Evolutionary conservation across 2,113 vertebrate genomes (phyloP).

Genomic region (Oenanthe melanoleuca): DNA sequence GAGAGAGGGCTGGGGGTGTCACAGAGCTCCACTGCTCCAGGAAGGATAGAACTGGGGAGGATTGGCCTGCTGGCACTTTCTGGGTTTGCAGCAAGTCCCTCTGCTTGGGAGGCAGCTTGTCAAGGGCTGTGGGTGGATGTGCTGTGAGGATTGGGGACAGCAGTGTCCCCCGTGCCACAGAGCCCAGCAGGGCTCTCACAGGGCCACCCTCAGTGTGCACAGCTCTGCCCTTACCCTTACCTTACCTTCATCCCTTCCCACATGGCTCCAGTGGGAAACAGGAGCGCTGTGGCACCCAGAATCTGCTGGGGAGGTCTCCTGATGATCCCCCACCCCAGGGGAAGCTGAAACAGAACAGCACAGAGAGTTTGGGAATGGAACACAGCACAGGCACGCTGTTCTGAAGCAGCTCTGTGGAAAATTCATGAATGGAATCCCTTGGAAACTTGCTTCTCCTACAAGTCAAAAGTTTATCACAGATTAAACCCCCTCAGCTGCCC

Average conservation of each 20-base stretch:
- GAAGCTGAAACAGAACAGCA: neutral
- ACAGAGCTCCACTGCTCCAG: neutral
- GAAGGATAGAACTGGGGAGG: neutral
- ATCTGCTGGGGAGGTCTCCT: neutral
- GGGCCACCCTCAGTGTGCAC: neutral
- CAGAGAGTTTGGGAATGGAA: neutral
- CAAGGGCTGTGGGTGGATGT: fast-evolving
- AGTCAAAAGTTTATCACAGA: neutral
- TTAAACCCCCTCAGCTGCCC: neutral
- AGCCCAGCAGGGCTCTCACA: neutral
- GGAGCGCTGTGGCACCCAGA: neutral
- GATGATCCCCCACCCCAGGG: neutral
- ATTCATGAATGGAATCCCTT: neutral
- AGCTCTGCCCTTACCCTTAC: neutral
- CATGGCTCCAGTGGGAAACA: neutral
- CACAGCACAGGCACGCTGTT: fast-evolving
- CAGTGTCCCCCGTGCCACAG: neutral
- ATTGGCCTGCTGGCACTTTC: neutral
- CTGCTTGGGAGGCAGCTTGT: neutral
- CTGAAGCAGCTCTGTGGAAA: neutral
- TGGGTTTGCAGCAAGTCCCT: neutral
- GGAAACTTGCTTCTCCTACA: neutral
- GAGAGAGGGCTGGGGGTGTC: neutral
- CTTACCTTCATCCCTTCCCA: neutral
- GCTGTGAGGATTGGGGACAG: neutral